Conservation (phyloP, 2,113 vertebrate genomes). For the Eulacestoma nigropectus region DNA sequence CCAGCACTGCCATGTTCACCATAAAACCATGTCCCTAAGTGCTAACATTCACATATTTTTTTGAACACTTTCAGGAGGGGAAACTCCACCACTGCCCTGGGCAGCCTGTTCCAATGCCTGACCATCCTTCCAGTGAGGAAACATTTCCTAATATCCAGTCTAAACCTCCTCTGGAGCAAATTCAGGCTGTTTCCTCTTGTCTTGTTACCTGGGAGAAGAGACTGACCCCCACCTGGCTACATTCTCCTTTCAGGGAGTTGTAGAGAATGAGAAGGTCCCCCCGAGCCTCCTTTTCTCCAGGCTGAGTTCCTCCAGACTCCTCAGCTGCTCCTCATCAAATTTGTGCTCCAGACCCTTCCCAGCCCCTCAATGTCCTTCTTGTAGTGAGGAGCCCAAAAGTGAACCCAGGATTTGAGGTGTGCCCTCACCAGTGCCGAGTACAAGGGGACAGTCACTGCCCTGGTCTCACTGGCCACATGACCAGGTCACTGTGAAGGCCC, state of each 20-base stretch:
- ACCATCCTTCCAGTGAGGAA: background rate
- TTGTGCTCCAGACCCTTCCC: background rate
- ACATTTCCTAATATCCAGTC: background rate
- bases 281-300: background rate
- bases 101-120: background rate
- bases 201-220: background rate
- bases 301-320: background rate
- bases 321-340: background rate
- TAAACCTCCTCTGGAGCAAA: background rate
- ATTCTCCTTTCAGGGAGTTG: background rate
- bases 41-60: background rate
- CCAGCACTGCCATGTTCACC: background rate
- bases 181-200: background rate
- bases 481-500: background rate
- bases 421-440: background rate
- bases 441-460: background rate
- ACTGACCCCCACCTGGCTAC: too few relatives aligned
- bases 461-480: background rate
- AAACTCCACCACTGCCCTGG: background rate
- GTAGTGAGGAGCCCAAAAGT: background rate
- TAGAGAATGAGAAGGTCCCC: background rate
- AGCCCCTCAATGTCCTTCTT: background rate
- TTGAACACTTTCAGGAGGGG: background rate
- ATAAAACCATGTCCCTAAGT: background rate
- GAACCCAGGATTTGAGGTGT: background rate